Evolutionary conservation across 53 echinoderm and acorn worm species (phyloP), one percentile per base, ranked within the genome.

Genomic region (Echinarachnius parma): DNA sequence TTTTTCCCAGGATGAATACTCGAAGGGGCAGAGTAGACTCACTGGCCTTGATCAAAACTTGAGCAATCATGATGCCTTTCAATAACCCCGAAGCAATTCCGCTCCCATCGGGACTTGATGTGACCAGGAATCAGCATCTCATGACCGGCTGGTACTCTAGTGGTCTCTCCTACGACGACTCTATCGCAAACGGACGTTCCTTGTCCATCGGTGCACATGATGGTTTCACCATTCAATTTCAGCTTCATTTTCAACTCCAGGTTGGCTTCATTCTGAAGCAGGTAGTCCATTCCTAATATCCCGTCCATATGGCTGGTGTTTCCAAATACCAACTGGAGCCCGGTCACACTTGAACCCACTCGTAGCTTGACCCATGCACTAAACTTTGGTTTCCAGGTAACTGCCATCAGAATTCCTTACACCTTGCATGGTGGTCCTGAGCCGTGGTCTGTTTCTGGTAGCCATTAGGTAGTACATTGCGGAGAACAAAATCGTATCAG

Each of bases 11-110:
- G 32, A 75, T 82, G 31, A 28, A 82, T 13, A 82, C 45, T 47
- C 76, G 13, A 16, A 76, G 39, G 1, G 76, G 82, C 4, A 82
- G 30, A 42, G 14, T 28, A 42, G 14, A 21, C 25, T 53, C 34
- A 13, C 14, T 27, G 9, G 54, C 46, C 4, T 14, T 16, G 9
- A 75, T 64, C 32, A 82, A 57, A 11, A 59, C 61, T 22, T 76
- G 25, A 13, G 83, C 83, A 19, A 82, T 24, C 1, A 81, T 21
- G 3, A 81, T 42, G 3, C 82, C 75, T 3, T 53, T 82, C 63
- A 24, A 82, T 64, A 20, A 82, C 27, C 15, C 82, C 56, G 0
- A 24, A 0, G 14, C 61, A 18, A 24, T 4, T 28, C 7, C 28
- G 9, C 0, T 22, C 75, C 28, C 14, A 5, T 1, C 21, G 34